phyloP scores from a whole-genome alignment of 2,113 vertebrate species.

The Buteo buteo region DNA sequence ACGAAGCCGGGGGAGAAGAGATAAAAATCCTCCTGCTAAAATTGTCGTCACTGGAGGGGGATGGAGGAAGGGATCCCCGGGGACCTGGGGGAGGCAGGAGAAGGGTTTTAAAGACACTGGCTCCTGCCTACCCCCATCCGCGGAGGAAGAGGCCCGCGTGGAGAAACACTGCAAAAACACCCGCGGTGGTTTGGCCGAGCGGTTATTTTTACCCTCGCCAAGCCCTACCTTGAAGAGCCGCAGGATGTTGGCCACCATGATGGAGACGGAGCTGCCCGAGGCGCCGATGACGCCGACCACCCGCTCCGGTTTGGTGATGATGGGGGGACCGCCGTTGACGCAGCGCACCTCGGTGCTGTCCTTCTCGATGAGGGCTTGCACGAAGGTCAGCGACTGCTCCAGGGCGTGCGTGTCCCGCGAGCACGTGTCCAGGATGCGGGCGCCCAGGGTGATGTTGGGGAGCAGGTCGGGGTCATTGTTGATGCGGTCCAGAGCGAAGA shows the following conservation, averaged over 20 bases:
- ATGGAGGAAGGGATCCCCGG: not conserved
- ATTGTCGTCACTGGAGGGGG: not conserved
- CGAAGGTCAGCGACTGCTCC: constrained; percentile 96
- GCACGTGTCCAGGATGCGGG: constrained; percentile 94
- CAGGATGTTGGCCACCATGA: constrained; percentile 98
- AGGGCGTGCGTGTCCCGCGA: constrained; percentile 93
- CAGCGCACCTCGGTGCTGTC: constrained; percentile 94
- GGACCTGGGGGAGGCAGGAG: not conserved
- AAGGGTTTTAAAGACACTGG: not conserved
- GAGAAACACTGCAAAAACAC: constrained; percentile 12
- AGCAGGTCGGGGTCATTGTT: constrained; percentile 94
- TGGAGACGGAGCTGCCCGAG: constrained; percentile 93
- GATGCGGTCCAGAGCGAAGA: constrained; percentile 93
- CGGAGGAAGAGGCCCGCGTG: not conserved
- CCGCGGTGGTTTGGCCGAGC: not conserved
- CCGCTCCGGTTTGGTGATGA: constrained; percentile 92
- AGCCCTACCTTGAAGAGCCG: constrained; percentile 92
- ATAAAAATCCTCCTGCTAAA: not conserved
- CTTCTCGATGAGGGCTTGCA: constrained; percentile 95
- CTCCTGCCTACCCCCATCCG: not conserved
- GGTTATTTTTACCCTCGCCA: not conserved
- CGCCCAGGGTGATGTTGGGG: constrained; percentile 94
- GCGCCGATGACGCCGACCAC: constrained; percentile 94
- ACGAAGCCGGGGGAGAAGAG: not conserved
- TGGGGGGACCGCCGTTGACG: constrained; percentile 88